These are phyloP conservation scores for Chaetura pelagica DNA, from an alignment of 2,113 vertebrate genomes.

Conservation along the genomic window DNA sequence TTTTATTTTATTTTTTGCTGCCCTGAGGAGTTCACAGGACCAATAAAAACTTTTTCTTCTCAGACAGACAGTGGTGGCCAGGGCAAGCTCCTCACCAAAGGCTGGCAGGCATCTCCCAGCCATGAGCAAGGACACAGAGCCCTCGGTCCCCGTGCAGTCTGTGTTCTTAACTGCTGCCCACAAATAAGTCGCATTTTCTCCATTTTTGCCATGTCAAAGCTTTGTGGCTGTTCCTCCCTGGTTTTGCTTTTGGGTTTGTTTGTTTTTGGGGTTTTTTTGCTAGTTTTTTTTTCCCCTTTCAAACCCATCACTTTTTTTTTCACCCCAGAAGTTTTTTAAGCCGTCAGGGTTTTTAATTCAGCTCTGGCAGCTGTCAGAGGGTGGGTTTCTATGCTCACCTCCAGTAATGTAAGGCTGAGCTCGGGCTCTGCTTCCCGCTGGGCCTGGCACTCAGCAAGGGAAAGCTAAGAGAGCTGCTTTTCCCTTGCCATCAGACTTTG, in stretches of 20 bases:
- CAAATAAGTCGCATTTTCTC: neutral
- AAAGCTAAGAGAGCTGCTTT: neutral
- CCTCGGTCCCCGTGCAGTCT: neutral
- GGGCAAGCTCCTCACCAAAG: neutral
- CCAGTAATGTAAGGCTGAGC: neutral
- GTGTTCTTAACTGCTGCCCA: neutral
- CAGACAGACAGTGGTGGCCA: neutral
- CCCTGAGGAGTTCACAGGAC: neutral
- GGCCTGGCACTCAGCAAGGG: neutral
- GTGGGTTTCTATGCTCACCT: neutral
- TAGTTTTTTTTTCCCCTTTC: neutral
- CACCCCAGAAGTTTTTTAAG: neutral
- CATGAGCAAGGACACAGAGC: neutral
- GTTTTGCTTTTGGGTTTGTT: rapidly evolving
- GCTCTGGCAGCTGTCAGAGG: neutral
- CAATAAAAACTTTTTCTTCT: neutral
- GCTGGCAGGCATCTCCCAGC: neutral
- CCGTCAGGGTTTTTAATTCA: conserved; percentile 8
- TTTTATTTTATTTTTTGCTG: neutral
- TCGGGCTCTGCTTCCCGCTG: neutral
- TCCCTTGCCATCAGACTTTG: conserved; percentile 3
- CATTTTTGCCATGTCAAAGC: neutral
- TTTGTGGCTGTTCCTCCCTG: neutral
- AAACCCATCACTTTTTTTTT: neutral
- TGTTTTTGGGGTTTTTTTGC: too few species aligned